Base-by-base conservation (phyloP, 2,113 vertebrate genomes). In the Corapipo altera region DNA sequence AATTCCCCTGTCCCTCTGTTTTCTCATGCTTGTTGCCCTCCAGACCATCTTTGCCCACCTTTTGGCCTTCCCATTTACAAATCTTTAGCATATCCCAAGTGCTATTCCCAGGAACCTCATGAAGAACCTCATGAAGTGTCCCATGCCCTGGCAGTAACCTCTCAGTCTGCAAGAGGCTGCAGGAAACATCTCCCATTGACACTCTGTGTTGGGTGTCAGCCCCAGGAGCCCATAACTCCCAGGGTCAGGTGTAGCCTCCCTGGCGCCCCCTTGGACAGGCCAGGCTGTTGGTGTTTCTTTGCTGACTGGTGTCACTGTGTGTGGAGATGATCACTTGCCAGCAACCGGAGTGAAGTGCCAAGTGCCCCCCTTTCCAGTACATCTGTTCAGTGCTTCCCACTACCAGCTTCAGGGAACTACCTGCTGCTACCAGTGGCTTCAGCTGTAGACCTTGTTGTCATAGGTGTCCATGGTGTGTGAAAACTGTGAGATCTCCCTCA, bases 201-300 rank as follows among this genome's bases (percentile, higher is more conserved):
- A 0, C 3, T 1, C 5, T 0, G 0, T n/a, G 26, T 1, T 37
- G 11, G 28, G 8, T 85, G 21, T n/a, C 48, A 37, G 13, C 15
- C 39, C 4, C n/a, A 69, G 35, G 48, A 80, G 21, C 23, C 0
- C 1, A 0, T 14, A 15, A 4, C 19, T 62, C 11, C 15, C 18
- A 1, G 6, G 12, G 44, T 28, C 39, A 33, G 15, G 26, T 4
- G 8, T 24, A 48, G 41, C 27, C 66, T 4, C 13, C 27, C 12
- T 49, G 43, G 12, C 14, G 4, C 35, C 30, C 30, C 35, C 8
- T 23, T 43, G 27, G 33, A 43, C 1, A 3, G 37, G 37, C 8
- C 30, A 57, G 13, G 48, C 28, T 75, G 1, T 9, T 41, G 44
- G 12, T 7, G 1, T 83, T 43, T 28, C 12, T 51, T 74, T 32